Conservation (phyloP, 2,113 vertebrate genomes). For the Ceyx cyanopectus region DNA sequence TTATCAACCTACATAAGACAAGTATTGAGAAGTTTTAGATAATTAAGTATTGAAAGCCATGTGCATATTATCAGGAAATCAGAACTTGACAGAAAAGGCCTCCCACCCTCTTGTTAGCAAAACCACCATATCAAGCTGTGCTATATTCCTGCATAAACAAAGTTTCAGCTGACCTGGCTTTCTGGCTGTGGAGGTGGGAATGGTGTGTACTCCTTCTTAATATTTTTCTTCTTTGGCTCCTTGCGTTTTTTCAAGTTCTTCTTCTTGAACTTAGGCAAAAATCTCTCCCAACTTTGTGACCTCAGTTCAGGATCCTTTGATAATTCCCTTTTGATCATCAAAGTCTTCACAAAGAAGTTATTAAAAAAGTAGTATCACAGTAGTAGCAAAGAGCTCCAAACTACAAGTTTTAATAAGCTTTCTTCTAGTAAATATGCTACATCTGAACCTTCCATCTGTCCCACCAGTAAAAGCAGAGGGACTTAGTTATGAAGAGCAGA, state of each 20-base stretch:
- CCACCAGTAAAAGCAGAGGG: not conserved
- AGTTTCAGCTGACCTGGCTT: conserved; percentile 85
- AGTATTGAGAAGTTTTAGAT: not conserved
- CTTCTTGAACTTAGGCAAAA: conserved; percentile 93
- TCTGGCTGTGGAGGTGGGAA: conserved; percentile 95
- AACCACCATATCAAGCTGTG: not conserved
- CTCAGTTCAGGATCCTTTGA: conserved; percentile 91
- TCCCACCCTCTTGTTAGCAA: not conserved
- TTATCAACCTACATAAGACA: conserved; percentile 84
- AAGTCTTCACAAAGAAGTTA: conserved; percentile 79
- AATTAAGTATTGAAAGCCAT: not conserved
- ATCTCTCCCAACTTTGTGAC: conserved; percentile 92
- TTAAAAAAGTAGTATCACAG: not conserved
- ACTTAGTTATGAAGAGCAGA: not conserved
- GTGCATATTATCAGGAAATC: not conserved
- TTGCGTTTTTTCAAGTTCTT: conserved; percentile 93
- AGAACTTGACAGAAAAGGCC: not conserved
- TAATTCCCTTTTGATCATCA: conserved; percentile 98
- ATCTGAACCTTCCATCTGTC: not conserved
- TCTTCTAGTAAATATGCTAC: not conserved
- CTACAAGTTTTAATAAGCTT: not conserved
- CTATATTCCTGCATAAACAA: not conserved
- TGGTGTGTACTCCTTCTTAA: conserved; percentile 94
- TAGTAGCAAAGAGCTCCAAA: not conserved
- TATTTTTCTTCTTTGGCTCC: conserved; percentile 90